phyloP scores from a whole-genome alignment of 2,113 vertebrate genomes.

The Nematolebias whitei region DNA sequence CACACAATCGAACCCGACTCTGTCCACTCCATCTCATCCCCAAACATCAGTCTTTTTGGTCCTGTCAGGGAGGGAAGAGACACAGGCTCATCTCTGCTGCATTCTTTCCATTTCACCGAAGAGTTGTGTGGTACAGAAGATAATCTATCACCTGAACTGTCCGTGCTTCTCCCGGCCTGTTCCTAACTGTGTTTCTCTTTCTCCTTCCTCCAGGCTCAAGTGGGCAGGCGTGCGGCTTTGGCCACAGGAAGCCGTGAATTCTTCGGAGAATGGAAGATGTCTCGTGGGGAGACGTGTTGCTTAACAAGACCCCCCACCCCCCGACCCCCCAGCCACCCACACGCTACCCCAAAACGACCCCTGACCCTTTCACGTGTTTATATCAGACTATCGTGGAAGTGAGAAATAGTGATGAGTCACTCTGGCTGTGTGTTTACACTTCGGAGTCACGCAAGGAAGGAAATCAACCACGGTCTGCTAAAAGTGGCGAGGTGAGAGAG shows the following conservation, averaged over 20 bases:
- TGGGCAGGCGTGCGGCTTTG: constrained; percentile 67
- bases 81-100: constrained; percentile 57
- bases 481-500: constrained; percentile 76
- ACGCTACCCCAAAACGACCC: constrained; percentile 69
- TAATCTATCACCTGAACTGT: constrained; percentile 61
- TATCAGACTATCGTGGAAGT: constrained; percentile 76
- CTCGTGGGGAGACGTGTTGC: constrained; percentile 55
- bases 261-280: constrained; percentile 71
- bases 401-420: constrained; percentile 82
- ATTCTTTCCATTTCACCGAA: constrained; percentile 71
- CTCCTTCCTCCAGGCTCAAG: constrained; percentile 69
- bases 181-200: constrained; percentile 71
- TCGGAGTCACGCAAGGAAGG: constrained; percentile 81
- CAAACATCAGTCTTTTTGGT: constrained; percentile 30
- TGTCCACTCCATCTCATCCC: constrained; percentile 38
- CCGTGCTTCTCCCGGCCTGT: constrained; percentile 44
- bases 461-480: constrained; percentile 80
- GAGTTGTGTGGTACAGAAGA: constrained; percentile 44
- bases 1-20: constrained; percentile 16
- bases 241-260: constrained; percentile 76
- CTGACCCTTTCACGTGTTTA: constrained; percentile 78
- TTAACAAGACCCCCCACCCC: constrained; percentile 17
- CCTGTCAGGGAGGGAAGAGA: constrained; percentile 31
- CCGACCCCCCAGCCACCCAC: constrained; percentile 51
- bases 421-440: constrained; percentile 78